A percentile compares a stretch with the other conserved stretches of the same genome.
Evolutionary conservation across 1,140 invertebrate species (phyloP).

Genomic region (Trichoplusia ni): DNA sequence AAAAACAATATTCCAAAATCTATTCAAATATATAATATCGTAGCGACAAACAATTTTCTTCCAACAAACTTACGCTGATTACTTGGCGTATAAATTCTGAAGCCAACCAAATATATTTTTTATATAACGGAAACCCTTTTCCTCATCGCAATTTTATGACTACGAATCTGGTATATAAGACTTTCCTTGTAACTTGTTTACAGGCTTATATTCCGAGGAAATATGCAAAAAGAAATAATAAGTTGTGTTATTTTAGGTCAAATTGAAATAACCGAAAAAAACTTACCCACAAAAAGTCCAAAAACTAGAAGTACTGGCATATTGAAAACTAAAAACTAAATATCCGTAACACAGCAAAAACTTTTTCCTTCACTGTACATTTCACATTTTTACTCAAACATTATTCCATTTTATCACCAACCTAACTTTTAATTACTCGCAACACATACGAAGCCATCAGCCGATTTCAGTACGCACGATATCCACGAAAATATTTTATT

Average conservation of each 20-base stretch:
- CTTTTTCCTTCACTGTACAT: conserved; percentile 47
- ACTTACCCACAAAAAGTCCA: conserved; percentile 75
- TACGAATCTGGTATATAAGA: no score
- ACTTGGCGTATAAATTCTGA: no score
- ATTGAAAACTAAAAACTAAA: conserved; percentile 47
- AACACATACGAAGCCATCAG: conserved; percentile 13
- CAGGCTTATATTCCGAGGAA: background rate
- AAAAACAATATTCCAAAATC: no score
- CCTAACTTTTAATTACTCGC: conserved; percentile 6
- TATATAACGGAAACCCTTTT: no score
- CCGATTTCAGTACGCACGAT: background rate
- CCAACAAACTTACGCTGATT: no score
- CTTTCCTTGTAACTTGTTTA: no score
- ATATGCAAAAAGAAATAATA: background rate
- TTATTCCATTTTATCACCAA: conserved; percentile 13
- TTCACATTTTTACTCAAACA: conserved; percentile 49
- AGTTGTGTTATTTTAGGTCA: background rate
- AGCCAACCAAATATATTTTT: no score
- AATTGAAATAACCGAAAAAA: background rate
- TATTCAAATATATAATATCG: no score
- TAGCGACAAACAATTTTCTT: no score
- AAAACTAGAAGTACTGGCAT: conserved; percentile 73
- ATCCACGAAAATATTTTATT: background rate
- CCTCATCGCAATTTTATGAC: no score
- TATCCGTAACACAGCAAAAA: conserved; percentile 49